A percentile compares a stretch with the other conserved stretches of the same genome.
Evolutionary conservation across 1,140 invertebrate genomes (phyloP).

Genomic region (Galleria mellonella): DNA sequence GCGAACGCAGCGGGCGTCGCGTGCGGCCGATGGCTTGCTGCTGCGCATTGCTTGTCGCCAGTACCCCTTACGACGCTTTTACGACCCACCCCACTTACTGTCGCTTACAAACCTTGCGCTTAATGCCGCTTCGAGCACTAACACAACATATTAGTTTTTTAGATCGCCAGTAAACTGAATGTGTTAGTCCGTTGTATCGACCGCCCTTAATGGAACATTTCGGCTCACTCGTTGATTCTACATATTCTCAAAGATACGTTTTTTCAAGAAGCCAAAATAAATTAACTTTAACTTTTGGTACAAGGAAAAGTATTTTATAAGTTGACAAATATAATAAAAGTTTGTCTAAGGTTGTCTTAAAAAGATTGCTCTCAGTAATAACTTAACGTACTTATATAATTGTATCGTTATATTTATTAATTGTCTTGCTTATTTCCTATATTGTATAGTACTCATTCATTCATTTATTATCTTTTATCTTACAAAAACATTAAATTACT

Average conservation of each 20-base stretch:
- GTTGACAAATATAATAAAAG: too few relatives aligned
- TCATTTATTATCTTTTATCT: too few relatives aligned
- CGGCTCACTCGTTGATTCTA: constrained; percentile 28
- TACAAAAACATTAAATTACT: too few relatives aligned
- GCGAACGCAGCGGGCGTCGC: constrained; percentile 33
- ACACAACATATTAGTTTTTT: constrained; percentile 41
- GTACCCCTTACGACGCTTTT: constrained; percentile 32
- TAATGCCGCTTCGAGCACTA: constrained; percentile 36
- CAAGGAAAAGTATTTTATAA: too few relatives aligned
- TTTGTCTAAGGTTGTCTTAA: too few relatives aligned
- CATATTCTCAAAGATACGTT: constrained; percentile 28
- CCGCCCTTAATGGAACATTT: constrained; percentile 21
- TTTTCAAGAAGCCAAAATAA: too few relatives aligned
- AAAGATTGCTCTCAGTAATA: too few relatives aligned
- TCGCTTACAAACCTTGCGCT: constrained; percentile 38
- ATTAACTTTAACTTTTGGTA: too few relatives aligned
- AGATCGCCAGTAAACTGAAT: constrained; percentile 36
- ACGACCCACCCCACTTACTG: constrained; percentile 33
- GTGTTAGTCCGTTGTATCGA: constrained; percentile 10
- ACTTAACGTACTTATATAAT: too few relatives aligned
- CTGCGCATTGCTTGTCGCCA: constrained; percentile 34
- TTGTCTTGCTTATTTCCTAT: too few relatives aligned
- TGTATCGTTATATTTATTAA: too few relatives aligned
- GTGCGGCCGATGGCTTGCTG: constrained; percentile 41
- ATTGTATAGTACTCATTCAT: too few relatives aligned